Evolutionary conservation across 2,888 invertebrate species (phyloP).

Genomic region (Sclerodermus sp.): DNA sequence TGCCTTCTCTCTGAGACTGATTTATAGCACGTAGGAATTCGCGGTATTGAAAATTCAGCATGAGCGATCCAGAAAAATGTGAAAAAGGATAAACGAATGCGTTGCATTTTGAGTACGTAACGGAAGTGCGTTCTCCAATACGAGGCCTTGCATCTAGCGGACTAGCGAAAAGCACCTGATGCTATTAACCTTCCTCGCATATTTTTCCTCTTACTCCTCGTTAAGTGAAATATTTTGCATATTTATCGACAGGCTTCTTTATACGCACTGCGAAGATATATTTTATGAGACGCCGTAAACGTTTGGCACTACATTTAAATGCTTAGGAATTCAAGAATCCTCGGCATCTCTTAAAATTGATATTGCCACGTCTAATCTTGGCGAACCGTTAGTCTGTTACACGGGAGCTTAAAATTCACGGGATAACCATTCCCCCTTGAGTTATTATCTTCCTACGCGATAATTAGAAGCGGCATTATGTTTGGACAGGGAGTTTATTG

Average conservation of each 20-base stretch:
- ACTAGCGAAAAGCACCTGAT: not conserved
- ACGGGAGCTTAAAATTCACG: not conserved
- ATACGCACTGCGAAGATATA: too few relatives aligned
- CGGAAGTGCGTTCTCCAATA: conserved; percentile 28
- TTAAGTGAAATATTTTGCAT: not conserved
- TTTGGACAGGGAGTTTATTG: too few relatives aligned
- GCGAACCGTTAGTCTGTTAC: too few relatives aligned
- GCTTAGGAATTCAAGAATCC: too few relatives aligned
- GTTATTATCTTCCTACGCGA: not conserved
- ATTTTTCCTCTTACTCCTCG: not conserved
- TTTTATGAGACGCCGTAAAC: too few relatives aligned
- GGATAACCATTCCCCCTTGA: not conserved
- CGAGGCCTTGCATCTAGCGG: conserved; percentile 16
- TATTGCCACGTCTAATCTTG: too few relatives aligned
- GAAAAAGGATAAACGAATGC: conserved; percentile 20
- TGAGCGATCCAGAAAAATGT: conserved; percentile 18
- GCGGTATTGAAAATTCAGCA: too few relatives aligned
- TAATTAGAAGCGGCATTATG: too few relatives aligned
- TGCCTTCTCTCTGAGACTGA: too few relatives aligned
- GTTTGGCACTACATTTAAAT: too few relatives aligned
- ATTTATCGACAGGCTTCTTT: not conserved
- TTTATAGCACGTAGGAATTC: too few relatives aligned
- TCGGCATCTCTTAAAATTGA: too few relatives aligned
- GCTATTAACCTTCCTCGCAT: not conserved
- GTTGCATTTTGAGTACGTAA: conserved; percentile 24